Evolutionary conservation across 2,113 vertebrate genomes (phyloP).

Genomic region (Gymnocephalus cernua): DNA sequence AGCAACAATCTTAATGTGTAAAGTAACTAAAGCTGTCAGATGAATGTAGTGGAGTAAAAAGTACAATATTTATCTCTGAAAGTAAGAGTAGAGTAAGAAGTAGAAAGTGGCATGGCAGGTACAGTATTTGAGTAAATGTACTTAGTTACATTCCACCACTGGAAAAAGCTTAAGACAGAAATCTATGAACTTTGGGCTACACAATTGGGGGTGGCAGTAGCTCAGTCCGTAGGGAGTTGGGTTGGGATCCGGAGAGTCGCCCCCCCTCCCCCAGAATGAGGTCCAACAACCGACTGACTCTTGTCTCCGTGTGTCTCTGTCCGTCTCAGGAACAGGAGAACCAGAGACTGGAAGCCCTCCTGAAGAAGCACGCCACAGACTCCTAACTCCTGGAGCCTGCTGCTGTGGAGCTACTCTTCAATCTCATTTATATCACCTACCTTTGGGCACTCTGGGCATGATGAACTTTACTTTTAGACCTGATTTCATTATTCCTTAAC

Average conservation of each 20-base stretch:
- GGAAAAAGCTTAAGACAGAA: not conserved
- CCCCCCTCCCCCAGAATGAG: not conserved
- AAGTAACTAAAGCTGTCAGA: no score
- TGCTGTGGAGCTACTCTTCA: not conserved
- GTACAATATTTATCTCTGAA: no score
- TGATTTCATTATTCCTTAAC: not conserved
- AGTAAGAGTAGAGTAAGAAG: no score
- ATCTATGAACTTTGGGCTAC: not conserved
- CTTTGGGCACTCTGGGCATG: not conserved
- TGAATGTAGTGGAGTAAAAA: no score
- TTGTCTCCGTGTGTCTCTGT: constrained; percentile 11
- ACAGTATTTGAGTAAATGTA: no score
- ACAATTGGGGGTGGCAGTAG: not conserved
- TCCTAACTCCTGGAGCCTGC: constrained; percentile 29
- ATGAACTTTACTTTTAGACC: not conserved
- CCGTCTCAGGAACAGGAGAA: constrained; percentile 90
- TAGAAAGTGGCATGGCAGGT: no score
- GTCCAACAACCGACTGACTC: not conserved
- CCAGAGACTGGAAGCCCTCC: constrained; percentile 84
- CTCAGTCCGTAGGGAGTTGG: no score
- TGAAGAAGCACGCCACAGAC: constrained; percentile 84
- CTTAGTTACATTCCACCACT: no score
- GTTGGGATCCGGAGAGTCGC: no score
- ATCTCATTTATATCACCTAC: not conserved
- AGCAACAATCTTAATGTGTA: no score